Base-by-base conservation (phyloP, 2,888 invertebrate species). In the Alsophila aescularia region DNA sequence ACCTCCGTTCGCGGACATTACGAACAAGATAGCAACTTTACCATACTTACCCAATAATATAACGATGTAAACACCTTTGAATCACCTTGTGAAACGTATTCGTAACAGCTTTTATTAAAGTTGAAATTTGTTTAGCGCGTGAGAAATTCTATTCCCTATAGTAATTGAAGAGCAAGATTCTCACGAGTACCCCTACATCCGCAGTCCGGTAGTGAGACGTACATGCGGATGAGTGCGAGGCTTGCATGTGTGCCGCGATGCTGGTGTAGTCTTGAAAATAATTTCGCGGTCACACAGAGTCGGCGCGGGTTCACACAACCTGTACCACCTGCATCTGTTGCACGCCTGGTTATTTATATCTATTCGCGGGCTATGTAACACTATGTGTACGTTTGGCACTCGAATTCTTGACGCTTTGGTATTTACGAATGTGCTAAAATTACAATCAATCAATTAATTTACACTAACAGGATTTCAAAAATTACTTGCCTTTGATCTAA, bases 1-100 rank as follows among this genome's bases (percentile, higher is more conserved):
- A 90, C 90, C 87, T 85, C 87, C 88, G 89, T 90, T 90, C 90
- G 91, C 91, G 90, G 90, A 90, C 90, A 89, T 90, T 87, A 90
- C 90, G 88, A 90, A 90, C 90, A 90, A 91, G 90, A 91, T 91
- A 91, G 90, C 90, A 90, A 91, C 90, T 91, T 88, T 85, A 89
- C 87, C 89, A 86, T 82, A 83, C 75, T 45, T 69, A 69, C 69
- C 60, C 61, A 58, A 60, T 67, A 58, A 56, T 62, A 65, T 58
- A 77, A 79, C 62, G 79, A 40, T 69, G 69, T 73, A 85, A 83
- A 85, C 83, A 85, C 81, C 82, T 83, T 81, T 77, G 61, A 12
- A 31, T 32, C 15, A 10, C 37, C 39, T 53, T 57, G 39, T 48
- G 67, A 77, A 67, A 71, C 64, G 70, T 66, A 66, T 62, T 74